Base-by-base conservation (phyloP, 30 jellyfish, hydroid and myxozoan species). In the Turritopsis rubra region DNA sequence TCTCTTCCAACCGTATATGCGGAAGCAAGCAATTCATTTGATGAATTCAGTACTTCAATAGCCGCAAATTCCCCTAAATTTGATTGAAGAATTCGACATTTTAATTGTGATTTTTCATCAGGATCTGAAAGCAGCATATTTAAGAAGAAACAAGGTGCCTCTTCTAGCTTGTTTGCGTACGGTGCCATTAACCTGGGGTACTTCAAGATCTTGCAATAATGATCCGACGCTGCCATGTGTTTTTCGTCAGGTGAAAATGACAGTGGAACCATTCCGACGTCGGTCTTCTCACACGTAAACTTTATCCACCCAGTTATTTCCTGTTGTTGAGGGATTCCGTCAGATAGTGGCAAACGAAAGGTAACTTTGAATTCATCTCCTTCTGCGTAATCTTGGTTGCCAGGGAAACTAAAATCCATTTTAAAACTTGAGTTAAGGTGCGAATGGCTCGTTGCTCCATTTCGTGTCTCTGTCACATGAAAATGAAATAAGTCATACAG, bases 1-100 rank as follows among this genome's bases (percentile, higher is more conserved):
- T 82, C 88, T 71, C 66, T 82, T 21, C 88, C 88, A 65, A 82
- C 71, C 1, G 88, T 82, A 28, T 65, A n/a, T 0, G 88, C 65
- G 1, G 85, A 65, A 0, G 88, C 88, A 9, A 82, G 24, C n/a
- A 82, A 16, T 24, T 20, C 26, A 7, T 65, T 71, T 19, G 25
- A 27, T 66, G 66, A 82, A 66, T 82, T 85, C 41, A 82, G 16
- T 29, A 82, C 52, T 28, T 82, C 88, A 18, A 82, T 66, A n/a
- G 88, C 53, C 18, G 88, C 7, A 29, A 82, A 82, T 13, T 82
- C 88, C 1, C 86, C 73, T 16, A 65, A 23, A 65, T 28, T 65
- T 30, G 88, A 82, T 20, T 41, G 75, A 28, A 82, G 73, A 28
- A 71, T 65, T 60, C 88, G 72, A 29, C 88, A 82, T 65, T 71